phyloP scores from a whole-genome alignment of 37 sponge, comb jelly and placozoan species.

The Aplysina aerophoba region DNA sequence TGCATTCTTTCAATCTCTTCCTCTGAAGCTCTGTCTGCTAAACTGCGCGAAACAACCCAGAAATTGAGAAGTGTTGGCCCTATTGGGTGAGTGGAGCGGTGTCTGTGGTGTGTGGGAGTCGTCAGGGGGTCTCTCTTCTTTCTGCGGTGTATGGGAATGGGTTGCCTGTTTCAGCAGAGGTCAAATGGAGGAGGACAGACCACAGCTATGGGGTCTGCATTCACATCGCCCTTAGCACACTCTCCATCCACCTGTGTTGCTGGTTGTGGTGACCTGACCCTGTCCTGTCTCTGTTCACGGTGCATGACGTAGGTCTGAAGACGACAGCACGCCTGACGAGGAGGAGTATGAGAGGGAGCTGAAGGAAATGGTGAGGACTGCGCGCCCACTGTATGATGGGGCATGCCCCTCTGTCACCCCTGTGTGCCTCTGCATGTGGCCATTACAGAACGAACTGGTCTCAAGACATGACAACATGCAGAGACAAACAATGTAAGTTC shows the following conservation, averaged over 20 bases:
- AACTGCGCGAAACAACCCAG: slow-evolving; percentile 18
- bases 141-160: no score
- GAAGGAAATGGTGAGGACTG: slow-evolving; percentile 21
- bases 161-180: no score
- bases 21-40: slow-evolving; percentile 7
- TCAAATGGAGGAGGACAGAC: no score
- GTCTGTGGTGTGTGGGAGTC: no score
- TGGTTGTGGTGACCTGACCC: not conserved
- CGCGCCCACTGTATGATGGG: no score
- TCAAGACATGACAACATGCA: not conserved
- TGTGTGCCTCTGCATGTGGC: not conserved
- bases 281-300: not conserved
- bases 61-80: slow-evolving; percentile 4
- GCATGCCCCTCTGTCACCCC: not conserved
- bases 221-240: not conserved
- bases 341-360: slow-evolving; percentile 25
- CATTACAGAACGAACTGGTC: slow-evolving; percentile 11
- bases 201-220: no score
- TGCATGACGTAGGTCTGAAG: not conserved
- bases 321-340: slow-evolving; percentile 6
- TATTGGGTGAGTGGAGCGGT: slow-evolving; percentile 6
- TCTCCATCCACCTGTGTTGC: not conserved
- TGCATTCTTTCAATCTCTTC: not conserved
- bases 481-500: slow-evolving; percentile 20
- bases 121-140: no score